Evolutionary conservation across 2,888 invertebrate genomes (phyloP).

Genomic region (Ashinkailepas kermadecensis): DNA sequence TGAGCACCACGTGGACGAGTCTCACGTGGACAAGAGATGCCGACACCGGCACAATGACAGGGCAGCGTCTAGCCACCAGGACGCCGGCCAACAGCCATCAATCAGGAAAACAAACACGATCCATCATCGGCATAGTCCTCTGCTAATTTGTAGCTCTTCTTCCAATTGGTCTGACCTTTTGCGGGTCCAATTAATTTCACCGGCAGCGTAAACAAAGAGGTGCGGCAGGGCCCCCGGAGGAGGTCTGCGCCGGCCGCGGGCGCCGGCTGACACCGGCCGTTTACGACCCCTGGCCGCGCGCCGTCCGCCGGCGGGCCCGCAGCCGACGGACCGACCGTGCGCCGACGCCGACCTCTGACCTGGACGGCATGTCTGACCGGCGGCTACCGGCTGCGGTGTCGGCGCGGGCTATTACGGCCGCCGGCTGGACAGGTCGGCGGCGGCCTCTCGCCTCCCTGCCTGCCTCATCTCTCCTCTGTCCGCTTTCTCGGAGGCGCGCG

Average conservation of each 20-base stretch:
- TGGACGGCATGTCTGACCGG: not conserved
- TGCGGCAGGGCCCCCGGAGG: not conserved
- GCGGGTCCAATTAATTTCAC: not conserved
- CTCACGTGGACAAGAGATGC: too few species aligned
- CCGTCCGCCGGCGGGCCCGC: not conserved
- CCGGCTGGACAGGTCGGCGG: not conserved
- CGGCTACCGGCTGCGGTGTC: not conserved
- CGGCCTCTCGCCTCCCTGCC: too few species aligned
- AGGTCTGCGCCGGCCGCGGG: too few species aligned
- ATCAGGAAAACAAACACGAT: slow-evolving; percentile 9
- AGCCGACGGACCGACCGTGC: not conserved
- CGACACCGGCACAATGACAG: not conserved
- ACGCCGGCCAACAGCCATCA: not conserved
- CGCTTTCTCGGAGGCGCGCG: not conserved
- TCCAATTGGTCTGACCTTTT: slow-evolving; percentile 18
- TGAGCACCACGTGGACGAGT: too few species aligned
- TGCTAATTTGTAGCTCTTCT: slow-evolving; percentile 3
- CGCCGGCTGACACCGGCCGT: not conserved
- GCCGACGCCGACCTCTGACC: not conserved
- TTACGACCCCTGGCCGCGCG: not conserved
- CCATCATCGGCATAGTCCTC: not conserved
- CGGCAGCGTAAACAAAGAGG: slow-evolving; percentile 15
- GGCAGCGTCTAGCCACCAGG: not conserved
- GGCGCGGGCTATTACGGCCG: not conserved
- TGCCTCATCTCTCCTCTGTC: not conserved